Base-by-base conservation (phyloP, 2,797 vertebrate species). In the Cottoperca gobio region DNA sequence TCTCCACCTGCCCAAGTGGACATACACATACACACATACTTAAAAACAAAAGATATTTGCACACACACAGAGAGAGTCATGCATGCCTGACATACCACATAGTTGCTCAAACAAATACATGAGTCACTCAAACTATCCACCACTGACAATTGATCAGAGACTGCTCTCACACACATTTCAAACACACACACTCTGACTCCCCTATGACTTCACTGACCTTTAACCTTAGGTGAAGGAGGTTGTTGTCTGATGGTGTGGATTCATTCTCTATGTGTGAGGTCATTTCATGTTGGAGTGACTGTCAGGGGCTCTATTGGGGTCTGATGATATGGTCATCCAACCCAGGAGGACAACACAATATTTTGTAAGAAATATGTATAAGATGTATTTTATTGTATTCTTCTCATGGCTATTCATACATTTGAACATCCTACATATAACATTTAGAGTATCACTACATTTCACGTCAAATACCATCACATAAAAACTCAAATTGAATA, bases 191-290 rank as follows among this genome's bases (percentile, higher is more conserved):
- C 73, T 46, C 72, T 78, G 80, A 86, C 88, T 89, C 83, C 86
- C 70, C 46, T 46, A 37, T 90, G 88, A 90, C 88, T 90, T 60
- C 13, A 1, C 39, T 37, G 84, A 91, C 83, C 84, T 85, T 68
- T 88, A 58, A 89, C 85, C 84, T 70, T 26, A 73, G 87, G 86
- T 85, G 84, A 91, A 84, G 69, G 87, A 71, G 75, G 73, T 77
- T 67, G 76, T 81, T 80, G 80, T 91, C 79, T 86, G 72, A 84
- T 70, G 77, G 60, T 74, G 73, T 16, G 79, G 85, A 86, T 85
- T 86, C 91, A 89, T 92, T 91, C 78, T 88, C 73, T 1, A 76
- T 61, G 78, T 73, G 62, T 93, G 89, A 92, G 88, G 87, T 93
- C 87, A 91, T 90, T 92, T 93, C 91, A n/a, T n/a, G n/a, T n/a